Percentiles rank a stretch among this genome's conserved stretches.
These are phyloP conservation scores for Heteromyza rotundicornis DNA, from an alignment of 2,888 invertebrate species.

Conservation along the genomic window DNA sequence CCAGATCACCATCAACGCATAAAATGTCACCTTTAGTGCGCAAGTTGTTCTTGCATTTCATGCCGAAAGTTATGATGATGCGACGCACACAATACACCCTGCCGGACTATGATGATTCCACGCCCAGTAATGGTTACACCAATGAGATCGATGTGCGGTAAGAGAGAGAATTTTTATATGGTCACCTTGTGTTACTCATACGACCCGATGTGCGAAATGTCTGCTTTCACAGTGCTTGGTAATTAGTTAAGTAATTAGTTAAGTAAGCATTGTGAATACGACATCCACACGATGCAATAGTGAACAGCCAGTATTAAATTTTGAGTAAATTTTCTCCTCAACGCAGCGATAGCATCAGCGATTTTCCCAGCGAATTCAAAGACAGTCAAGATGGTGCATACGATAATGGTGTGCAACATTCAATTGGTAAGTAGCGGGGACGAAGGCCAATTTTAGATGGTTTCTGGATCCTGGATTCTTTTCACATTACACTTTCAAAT, in stretches of 20 bases:
- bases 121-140: slow-evolving; percentile 79
- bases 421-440: slow-evolving; percentile 68
- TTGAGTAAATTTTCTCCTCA: no score
- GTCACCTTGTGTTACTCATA: no score
- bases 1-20: slow-evolving; percentile 90
- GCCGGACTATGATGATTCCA: slow-evolving; percentile 82
- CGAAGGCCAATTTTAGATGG: no score
- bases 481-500: no score
- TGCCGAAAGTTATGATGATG: slow-evolving; percentile 92
- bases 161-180: slow-evolving; percentile 22
- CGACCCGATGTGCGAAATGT: no score
- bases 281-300: no score
- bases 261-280: no score
- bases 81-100: slow-evolving; percentile 85
- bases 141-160: slow-evolving; percentile 85
- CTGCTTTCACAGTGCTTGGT: no score
- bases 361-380: slow-evolving; percentile 73
- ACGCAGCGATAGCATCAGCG: slow-evolving; percentile 72
- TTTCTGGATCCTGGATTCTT: no score
- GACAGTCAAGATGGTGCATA: slow-evolving; percentile 67
- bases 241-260: no score
- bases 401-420: slow-evolving; percentile 70
- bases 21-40: slow-evolving; percentile 92
- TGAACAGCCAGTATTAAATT: no score
- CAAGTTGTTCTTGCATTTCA: slow-evolving; percentile 86